Evolutionary conservation across 1,140 invertebrate species (phyloP).

Genomic region (Panagrolaimus sp.): DNA sequence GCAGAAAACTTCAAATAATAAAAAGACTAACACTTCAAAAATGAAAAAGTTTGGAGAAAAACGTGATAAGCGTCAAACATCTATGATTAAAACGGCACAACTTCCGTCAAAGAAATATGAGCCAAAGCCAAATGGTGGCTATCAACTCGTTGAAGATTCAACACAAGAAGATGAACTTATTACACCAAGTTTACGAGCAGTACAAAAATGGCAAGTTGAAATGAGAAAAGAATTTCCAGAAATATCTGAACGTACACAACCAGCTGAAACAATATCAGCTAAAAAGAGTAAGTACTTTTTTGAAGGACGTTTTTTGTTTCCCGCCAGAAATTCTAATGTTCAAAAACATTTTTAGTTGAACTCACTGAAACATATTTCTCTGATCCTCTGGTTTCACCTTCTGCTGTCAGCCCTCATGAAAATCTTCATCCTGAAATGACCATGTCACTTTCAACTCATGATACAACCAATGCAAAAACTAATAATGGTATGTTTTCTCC

Average conservation of each 20-base stretch:
- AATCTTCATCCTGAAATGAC: no score
- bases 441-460: no score
- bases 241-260: neutral
- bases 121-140: neutral
- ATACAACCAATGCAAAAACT: no score
- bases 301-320: no score
- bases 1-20: neutral
- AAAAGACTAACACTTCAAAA: neutral
- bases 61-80: neutral
- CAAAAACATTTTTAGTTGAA: no score
- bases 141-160: neutral
- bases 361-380: no score
- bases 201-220: neutral
- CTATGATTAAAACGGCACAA: neutral
- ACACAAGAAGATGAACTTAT: no score
- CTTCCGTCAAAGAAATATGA: neutral
- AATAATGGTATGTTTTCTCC: no score
- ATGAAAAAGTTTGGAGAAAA: neutral
- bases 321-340: no score
- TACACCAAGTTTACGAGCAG: neutral
- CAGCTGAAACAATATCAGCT: neutral
- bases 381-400: no score
- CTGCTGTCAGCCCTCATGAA: no score
- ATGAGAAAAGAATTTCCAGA: constrained; percentile 7
- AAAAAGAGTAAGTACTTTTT: neutral